Evolutionary conservation across 1,140 invertebrate species (phyloP), one percentile per base, ranked within the genome.

Genomic region (Apis florea): DNA sequence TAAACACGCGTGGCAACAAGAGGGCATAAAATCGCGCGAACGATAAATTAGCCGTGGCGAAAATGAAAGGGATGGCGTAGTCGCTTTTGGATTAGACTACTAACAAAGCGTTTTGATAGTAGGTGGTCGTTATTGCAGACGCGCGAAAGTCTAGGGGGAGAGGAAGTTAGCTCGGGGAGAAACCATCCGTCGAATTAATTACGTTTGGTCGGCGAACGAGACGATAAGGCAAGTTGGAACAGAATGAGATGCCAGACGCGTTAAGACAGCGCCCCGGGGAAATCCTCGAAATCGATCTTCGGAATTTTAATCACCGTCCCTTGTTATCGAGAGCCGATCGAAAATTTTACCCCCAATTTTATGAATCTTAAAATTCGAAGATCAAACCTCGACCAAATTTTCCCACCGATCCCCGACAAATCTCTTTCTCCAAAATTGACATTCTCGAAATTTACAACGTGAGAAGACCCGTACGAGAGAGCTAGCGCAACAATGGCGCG

Each of bases 221-320:
- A 31, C 21, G 79, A 69, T 69, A 75, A 77, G 79, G 66, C 21
- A 63, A 63, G 49, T 77, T 77, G 11, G 26, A 9, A 1, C 49
- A 31, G 56, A 82, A 77, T n/a, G 54, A 63, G 66, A 61, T 49
- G 56, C 49, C 17, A 59, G 73, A 61, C 66, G 74, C 80, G 58
- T 70, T n/a, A 24, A n/a, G 56, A 77, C 63, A 63, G 11, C 66
- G 74, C 73, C 80, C 64, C 66, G 31, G 66, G 79, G 73, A 82
- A 59, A 82, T 82, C 80, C 66, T 61, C 66, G 74, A 82, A 76
- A 82, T 82, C 80, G 80, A 77, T 82, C 80, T 69, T 59, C 72
- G 71, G 71, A 31, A 40, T 49, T 82, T 82, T 82, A 82, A 82
- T 82, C 63, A 75, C 21, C 24, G 24, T 26, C 47, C 66, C 73